Evolutionary conservation across 2,113 vertebrate genomes (phyloP).

Genomic region (Axis porcinus): DNA sequence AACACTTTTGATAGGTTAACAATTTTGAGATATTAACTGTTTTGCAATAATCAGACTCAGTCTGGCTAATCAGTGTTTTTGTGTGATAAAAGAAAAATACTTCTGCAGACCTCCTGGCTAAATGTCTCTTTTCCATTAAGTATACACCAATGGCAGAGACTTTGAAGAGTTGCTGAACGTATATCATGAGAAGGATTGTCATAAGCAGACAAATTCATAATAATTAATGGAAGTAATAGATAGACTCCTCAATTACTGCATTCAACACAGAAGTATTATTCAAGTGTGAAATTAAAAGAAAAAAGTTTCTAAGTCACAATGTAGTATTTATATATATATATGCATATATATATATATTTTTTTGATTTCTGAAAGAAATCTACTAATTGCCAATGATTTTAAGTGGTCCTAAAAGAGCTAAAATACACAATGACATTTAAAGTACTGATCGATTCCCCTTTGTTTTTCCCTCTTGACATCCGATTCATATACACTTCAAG

Average conservation of each 20-base stretch:
- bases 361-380: neutral
- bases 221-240: slow-evolving; percentile 52
- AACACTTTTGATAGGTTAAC: slow-evolving; percentile 53
- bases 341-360: neutral
- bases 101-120: slow-evolving; percentile 49
- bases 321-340: neutral
- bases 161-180: slow-evolving; percentile 60
- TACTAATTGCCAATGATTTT: neutral
- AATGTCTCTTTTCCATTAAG: slow-evolving; percentile 41
- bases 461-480: neutral
- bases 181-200: slow-evolving; percentile 11
- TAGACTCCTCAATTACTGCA: neutral
- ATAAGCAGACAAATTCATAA: slow-evolving; percentile 60
- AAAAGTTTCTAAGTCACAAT: neutral
- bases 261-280: slow-evolving; percentile 31
- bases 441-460: neutral
- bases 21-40: slow-evolving; percentile 60
- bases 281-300: slow-evolving; percentile 11
- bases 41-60: slow-evolving; percentile 54
- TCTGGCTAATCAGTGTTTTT: slow-evolving; percentile 58
- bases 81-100: slow-evolving; percentile 38
- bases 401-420: neutral
- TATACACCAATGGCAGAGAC: slow-evolving; percentile 19
- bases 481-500: neutral
- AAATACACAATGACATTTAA: slow-evolving; percentile 8